These are phyloP conservation scores for Chrysomallon squamiferum DNA, from an alignment of 1,140 invertebrate species.

Conservation along the genomic window DNA sequence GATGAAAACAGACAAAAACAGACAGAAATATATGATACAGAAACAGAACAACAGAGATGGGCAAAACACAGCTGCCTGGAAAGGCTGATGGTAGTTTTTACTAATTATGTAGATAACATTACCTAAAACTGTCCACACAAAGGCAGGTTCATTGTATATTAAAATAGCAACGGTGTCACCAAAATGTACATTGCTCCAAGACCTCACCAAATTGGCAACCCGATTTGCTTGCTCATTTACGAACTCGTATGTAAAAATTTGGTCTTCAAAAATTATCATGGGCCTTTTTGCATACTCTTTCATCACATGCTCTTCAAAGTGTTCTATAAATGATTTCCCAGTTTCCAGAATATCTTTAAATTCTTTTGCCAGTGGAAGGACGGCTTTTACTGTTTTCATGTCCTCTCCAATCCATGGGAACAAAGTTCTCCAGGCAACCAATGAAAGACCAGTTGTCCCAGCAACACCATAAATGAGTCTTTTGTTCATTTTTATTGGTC, in stretches of 20 bases:
- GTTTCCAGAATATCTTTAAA: not conserved
- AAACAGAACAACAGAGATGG: no score
- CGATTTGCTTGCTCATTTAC: slow-evolving; percentile 45
- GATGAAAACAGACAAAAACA: no score
- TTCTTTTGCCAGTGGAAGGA: not conserved
- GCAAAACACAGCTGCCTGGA: no score
- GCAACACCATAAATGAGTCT: slow-evolving; percentile 17
- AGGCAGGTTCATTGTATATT: slow-evolving; percentile 48
- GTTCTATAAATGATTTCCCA: slow-evolving; percentile 33
- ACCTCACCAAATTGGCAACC: slow-evolving; percentile 40
- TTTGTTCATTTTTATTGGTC: not conserved
- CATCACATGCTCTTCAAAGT: slow-evolving; percentile 41
- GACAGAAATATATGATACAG: no score
- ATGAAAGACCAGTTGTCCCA: slow-evolving; percentile 10
- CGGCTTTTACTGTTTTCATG: slow-evolving; percentile 13
- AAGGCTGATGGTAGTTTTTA: no score
- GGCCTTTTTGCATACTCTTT: slow-evolving; percentile 28
- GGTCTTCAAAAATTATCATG: slow-evolving; percentile 47
- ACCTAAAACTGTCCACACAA: slow-evolving; percentile 56
- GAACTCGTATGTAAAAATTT: slow-evolving; percentile 38
- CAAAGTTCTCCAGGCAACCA: slow-evolving; percentile 23
- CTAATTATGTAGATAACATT: no score
- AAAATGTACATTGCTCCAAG: slow-evolving; percentile 24
- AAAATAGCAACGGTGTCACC: slow-evolving; percentile 48
- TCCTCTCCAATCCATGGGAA: slow-evolving; percentile 34